Conservation (phyloP, 2,797 vertebrate genomes). For the Poeciliopsis turneri region DNA sequence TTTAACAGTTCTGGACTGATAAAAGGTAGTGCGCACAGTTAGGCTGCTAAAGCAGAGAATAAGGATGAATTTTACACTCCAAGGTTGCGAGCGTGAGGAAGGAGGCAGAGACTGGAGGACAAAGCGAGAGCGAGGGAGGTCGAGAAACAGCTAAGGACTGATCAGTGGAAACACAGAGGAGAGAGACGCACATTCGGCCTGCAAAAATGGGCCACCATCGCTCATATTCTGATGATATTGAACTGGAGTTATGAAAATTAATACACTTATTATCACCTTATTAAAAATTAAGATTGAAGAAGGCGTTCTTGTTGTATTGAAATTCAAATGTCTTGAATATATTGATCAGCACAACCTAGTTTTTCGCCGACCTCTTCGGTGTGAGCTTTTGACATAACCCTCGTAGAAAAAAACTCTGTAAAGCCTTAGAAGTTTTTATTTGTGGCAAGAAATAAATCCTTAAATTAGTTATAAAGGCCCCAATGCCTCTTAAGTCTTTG, state of each 20-base stretch:
- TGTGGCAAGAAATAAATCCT: slow-evolving; percentile 12
- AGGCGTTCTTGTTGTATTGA: slow-evolving; percentile 55
- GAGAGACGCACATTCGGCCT: slow-evolving; percentile 57
- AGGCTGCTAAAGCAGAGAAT: slow-evolving; percentile 70
- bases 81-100: slow-evolving; percentile 60
- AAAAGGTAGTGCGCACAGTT: slow-evolving; percentile 86
- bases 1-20: slow-evolving; percentile 93
- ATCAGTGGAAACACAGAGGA: slow-evolving; percentile 68
- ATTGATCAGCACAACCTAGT: slow-evolving; percentile 67
- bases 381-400: slow-evolving; percentile 12
- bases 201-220: slow-evolving; percentile 68
- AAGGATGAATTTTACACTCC: slow-evolving; percentile 72
- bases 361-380: slow-evolving; percentile 33
- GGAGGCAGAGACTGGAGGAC: slow-evolving; percentile 56
- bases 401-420: background rate
- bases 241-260: slow-evolving; percentile 76
- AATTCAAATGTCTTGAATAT: slow-evolving; percentile 72
- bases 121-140: slow-evolving; percentile 47
- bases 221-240: slow-evolving; percentile 71
- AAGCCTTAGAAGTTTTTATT: slow-evolving; percentile 26
- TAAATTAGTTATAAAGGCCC: background rate
- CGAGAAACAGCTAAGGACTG: slow-evolving; percentile 51
- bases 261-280: slow-evolving; percentile 77
- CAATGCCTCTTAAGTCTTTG: too few relatives aligned
- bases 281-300: slow-evolving; percentile 79